Percentiles rank a stretch among this genome's conserved stretches.
phyloP scores from a whole-genome alignment of 2,113 vertebrate genomes.

The Anarrhichthys ocellatus region DNA sequence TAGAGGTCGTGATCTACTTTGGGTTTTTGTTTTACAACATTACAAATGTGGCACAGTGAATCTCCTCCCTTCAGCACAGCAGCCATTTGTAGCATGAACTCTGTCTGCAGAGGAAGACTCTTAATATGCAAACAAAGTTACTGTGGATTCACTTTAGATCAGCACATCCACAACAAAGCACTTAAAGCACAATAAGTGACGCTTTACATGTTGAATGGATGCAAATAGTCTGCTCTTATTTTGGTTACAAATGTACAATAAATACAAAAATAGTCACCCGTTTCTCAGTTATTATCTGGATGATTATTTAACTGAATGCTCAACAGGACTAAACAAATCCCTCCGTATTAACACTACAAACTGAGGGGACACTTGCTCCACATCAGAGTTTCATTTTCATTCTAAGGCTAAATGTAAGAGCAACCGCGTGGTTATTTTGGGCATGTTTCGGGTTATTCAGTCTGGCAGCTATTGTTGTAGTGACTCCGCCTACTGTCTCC shows the following conservation, averaged over 20 bases:
- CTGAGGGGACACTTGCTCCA: conserved; percentile 9
- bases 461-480: not conserved
- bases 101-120: conserved; percentile 50
- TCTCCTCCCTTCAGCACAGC: conserved; percentile 3
- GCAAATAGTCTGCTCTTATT: conserved; percentile 62
- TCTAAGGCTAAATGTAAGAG: conserved; percentile 65
- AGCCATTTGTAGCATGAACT: conserved; percentile 26
- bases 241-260: conserved; percentile 79
- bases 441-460: not conserved
- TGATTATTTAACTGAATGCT: conserved; percentile 21
- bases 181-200: conserved; percentile 50
- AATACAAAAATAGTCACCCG: conserved; percentile 80
- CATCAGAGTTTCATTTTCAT: conserved; percentile 4
- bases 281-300: conserved; percentile 17
- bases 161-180: conserved; percentile 52
- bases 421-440: conserved; percentile 23
- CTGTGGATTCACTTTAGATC: conserved; percentile 18
- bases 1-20: conserved; percentile 66
- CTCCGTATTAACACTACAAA: conserved; percentile 34
- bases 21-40: conserved; percentile 37
- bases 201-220: conserved; percentile 35
- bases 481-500: not conserved
- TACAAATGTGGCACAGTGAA: conserved; percentile 60
- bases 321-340: conserved; percentile 28
- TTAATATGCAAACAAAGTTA: conserved; percentile 34